phyloP scores from a whole-genome alignment of 2,888 invertebrate genomes.

The Amphipyra berbera region DNA sequence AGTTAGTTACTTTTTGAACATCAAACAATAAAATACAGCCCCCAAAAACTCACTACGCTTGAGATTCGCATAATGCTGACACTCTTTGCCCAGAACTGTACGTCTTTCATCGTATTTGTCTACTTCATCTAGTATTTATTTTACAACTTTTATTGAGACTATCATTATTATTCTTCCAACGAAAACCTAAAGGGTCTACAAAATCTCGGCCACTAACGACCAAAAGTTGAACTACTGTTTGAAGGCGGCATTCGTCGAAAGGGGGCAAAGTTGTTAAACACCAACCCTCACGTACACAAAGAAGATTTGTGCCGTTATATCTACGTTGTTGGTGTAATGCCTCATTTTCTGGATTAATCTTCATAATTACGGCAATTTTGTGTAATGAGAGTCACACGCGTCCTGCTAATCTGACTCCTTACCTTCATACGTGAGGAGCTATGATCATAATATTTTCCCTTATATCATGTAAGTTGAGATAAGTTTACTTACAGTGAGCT shows the following conservation, averaged over 20 bases:
- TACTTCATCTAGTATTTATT: slow-evolving; percentile 14
- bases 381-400: slow-evolving; percentile 66
- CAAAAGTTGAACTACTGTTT: slow-evolving; percentile 55
- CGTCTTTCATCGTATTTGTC: not conserved
- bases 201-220: slow-evolving; percentile 49
- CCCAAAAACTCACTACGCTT: no score
- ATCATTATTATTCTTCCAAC: slow-evolving; percentile 42
- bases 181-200: slow-evolving; percentile 43
- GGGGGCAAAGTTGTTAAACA: slow-evolving; percentile 51
- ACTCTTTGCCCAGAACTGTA: no score
- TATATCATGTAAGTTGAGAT: slow-evolving; percentile 46
- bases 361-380: slow-evolving; percentile 69
- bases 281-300: slow-evolving; percentile 61
- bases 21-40: no score
- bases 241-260: slow-evolving; percentile 40
- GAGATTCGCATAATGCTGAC: no score
- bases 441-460: slow-evolving; percentile 56
- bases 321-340: slow-evolving; percentile 62
- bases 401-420: slow-evolving; percentile 64
- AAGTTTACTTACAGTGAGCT: slow-evolving; percentile 41
- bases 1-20: no score
- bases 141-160: slow-evolving; percentile 29
- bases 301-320: slow-evolving; percentile 59
- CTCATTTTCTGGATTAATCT: slow-evolving; percentile 69
- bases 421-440: slow-evolving; percentile 60